Percentiles rank a stretch among this genome's conserved stretches.
phyloP scores from a whole-genome alignment of 2,113 vertebrate genomes.

The Xenopus borealis region DNA sequence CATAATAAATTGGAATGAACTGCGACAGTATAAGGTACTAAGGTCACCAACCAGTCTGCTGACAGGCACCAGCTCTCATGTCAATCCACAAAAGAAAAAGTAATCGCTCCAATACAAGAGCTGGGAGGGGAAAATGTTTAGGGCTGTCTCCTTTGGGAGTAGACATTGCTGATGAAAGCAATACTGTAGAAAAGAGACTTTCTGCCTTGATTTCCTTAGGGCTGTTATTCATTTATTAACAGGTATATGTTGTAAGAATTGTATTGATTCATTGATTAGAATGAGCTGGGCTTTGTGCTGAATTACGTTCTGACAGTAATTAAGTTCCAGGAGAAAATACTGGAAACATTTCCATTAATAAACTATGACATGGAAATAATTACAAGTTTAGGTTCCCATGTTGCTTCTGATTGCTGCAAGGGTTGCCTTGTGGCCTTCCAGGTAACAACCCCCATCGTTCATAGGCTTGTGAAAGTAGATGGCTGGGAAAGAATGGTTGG shows the following conservation, averaged over 20 bases:
- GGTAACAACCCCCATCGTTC: too few relatives aligned
- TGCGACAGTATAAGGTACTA: slow-evolving; percentile 24
- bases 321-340: slow-evolving; percentile 19
- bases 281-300: neutral
- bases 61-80: slow-evolving; percentile 32
- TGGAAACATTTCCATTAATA: slow-evolving; percentile 11
- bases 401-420: slow-evolving; percentile 8
- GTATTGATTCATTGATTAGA: slow-evolving; percentile 36
- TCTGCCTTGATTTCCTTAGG: slow-evolving; percentile 36
- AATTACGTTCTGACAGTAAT: slow-evolving; percentile 21
- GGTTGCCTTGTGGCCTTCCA: neutral
- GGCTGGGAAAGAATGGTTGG: too few relatives aligned
- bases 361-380: slow-evolving; percentile 21
- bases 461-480: too few relatives aligned
- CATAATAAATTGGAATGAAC: slow-evolving; percentile 38
- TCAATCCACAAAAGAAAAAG: slow-evolving; percentile 31
- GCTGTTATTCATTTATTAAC: slow-evolving; percentile 37
- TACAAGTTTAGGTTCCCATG: slow-evolving; percentile 1
- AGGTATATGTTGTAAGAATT: slow-evolving; percentile 33
- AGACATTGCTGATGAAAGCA: slow-evolving; percentile 39
- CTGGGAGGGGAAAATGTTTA: slow-evolving; percentile 39
- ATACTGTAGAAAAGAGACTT: slow-evolving; percentile 12
- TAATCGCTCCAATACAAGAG: slow-evolving; percentile 33
- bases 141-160: slow-evolving; percentile 34
- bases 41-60: slow-evolving; percentile 38